Conservation (phyloP, 2,888 invertebrate genomes). For the Drosophila subquinaria region DNA sequence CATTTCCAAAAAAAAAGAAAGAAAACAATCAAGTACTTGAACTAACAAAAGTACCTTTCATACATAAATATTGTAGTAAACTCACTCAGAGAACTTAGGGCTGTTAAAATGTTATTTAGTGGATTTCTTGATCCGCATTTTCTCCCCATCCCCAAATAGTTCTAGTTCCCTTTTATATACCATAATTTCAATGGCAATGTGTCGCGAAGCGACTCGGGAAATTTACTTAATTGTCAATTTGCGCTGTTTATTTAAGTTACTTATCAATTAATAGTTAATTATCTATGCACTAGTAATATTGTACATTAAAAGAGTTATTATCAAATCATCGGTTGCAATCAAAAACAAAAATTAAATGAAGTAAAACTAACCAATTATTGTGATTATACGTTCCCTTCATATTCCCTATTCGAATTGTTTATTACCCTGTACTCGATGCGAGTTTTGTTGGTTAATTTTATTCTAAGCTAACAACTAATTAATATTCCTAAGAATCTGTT, state of each 20-base stretch:
- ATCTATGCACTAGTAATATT: conserved; percentile 21
- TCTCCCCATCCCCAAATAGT: conserved; percentile 31
- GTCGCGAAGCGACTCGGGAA: conserved; percentile 59
- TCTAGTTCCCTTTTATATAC: conserved; percentile 31
- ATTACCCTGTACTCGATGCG: conserved; percentile 62
- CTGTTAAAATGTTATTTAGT: conserved; percentile 76
- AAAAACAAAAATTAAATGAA: conserved; percentile 21
- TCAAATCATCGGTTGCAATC: conserved; percentile 28
- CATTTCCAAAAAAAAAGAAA: conserved; percentile 51
- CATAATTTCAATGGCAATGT: conserved; percentile 32
- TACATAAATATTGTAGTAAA: conserved; percentile 53
- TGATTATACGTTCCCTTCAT: conserved; percentile 56
- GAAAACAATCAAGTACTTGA: conserved; percentile 34
- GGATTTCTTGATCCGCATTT: conserved; percentile 67
- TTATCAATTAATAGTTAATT: conserved; percentile 33
- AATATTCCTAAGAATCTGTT: conserved; percentile 60
- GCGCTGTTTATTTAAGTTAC: conserved; percentile 42
- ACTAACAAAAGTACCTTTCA: conserved; percentile 28
- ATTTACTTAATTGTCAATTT: conserved; percentile 41
- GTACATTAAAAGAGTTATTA: conserved; percentile 14
- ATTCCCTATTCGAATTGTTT: conserved; percentile 58
- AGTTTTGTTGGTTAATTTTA: conserved; percentile 73
- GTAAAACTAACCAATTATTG: conserved; percentile 60
- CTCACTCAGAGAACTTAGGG: conserved; percentile 78
- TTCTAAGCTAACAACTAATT: conserved; percentile 68